phyloP scores from a whole-genome alignment of 2,113 vertebrate genomes.

The Calidris pugnax region DNA sequence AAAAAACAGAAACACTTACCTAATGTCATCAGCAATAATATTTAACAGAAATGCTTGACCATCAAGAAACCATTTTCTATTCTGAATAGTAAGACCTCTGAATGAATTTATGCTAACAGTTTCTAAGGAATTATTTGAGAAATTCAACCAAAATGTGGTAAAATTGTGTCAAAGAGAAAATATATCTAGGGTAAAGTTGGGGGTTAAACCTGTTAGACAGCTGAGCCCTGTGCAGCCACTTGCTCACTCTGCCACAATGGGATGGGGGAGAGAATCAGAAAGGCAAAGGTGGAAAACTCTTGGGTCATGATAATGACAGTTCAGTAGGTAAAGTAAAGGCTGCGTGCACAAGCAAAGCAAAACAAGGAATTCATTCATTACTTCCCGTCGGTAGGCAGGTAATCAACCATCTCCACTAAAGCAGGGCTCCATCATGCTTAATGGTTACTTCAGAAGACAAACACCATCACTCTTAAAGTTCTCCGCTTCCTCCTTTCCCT shows the following conservation, averaged over 20 bases:
- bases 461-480: rapidly evolving
- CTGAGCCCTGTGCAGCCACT: not conserved
- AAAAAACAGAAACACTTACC: not conserved
- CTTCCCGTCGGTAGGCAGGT: rapidly evolving
- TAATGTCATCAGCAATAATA: not conserved
- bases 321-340: not conserved
- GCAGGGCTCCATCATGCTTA: rapidly evolving
- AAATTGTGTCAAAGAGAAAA: not conserved
- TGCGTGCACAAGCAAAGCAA: not conserved
- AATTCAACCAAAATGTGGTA: not conserved
- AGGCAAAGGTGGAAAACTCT: not conserved
- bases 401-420: not conserved
- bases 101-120: not conserved
- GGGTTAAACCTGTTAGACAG: not conserved
- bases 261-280: not conserved
- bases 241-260: rapidly evolving
- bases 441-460: rapidly evolving
- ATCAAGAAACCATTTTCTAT: not conserved
- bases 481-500: rapidly evolving
- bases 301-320: not conserved
- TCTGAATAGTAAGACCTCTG: not conserved
- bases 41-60: not conserved
- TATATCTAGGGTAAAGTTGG: not conserved
- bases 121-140: not conserved
- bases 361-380: not conserved